These are phyloP conservation scores for Paratilapia polleni DNA, from an alignment of 2,113 vertebrate species.

Conservation along the genomic window DNA sequence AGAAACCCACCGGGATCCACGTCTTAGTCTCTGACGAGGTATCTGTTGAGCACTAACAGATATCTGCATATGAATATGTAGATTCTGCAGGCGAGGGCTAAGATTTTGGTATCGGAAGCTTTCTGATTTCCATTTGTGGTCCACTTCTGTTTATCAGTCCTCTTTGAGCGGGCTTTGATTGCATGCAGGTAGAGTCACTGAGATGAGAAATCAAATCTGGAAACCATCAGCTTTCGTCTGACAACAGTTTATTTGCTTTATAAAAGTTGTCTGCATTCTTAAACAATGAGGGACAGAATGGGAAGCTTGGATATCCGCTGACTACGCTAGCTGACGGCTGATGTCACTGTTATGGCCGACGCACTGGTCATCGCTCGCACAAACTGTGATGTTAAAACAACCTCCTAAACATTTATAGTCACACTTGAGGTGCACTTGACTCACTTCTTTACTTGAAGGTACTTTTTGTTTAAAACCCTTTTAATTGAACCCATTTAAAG, in stretches of 20 bases:
- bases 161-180: neutral
- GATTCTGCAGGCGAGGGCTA: neutral
- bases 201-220: neutral
- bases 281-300: neutral
- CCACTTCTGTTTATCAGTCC: neutral
- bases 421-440: no score
- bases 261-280: neutral
- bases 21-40: constrained; percentile 93
- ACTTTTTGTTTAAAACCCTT: no score
- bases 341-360: no score
- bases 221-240: neutral
- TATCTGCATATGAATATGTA: neutral
- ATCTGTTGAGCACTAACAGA: neutral
- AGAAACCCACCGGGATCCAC: constrained; percentile 90
- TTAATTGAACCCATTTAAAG: no score
- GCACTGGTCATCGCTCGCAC: no score
- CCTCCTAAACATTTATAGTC: no score
- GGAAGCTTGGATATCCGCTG: no score
- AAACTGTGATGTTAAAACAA: no score
- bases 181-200: neutral
- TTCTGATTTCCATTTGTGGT: neutral
- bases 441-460: no score
- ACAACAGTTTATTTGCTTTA: rapidly evolving
- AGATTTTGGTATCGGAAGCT: neutral
- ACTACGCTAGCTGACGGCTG: no score